Evolutionary conservation across 2,113 vertebrate genomes (phyloP), one percentile per base, ranked within the genome.

Genomic region (Ascaphus truei): DNA sequence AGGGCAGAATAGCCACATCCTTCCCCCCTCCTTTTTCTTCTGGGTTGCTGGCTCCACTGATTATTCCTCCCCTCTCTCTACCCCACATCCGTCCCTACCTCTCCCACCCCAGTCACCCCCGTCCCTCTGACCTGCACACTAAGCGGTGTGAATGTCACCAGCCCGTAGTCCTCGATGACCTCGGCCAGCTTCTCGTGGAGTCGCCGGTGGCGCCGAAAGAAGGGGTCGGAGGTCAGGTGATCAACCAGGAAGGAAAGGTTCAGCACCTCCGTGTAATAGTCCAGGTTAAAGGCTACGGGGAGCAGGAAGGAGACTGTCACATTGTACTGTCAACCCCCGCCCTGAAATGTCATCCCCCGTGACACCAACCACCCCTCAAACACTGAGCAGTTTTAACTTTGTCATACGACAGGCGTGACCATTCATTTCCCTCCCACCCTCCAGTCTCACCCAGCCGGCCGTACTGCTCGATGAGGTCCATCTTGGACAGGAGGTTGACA

Each of bases 251-350:
- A 99, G 0, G 92, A 94, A 71, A 99, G 88, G 62, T 99, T 95
- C 85, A 99, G 87, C 22, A 99, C 97, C 68, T 99, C 96, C 0
- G 97, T 99, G 87, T 99, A 99, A 74, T 94, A 99, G 68, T 99
- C 97, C 55, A 99, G 86, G 82, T 98, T 99, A 84, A 99, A 99
- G 47, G 96, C 97, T 99, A 79, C 34, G 52, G 60, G 80, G 18
- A 43, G 8, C 68, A 62, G 8, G 1, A 2, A 66, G 20, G 26
- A 9, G 57, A 13, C 43, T 7, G 56, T n/a, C n/a, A n/a, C n/a
- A n/a, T n/a, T n/a, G n/a, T n/a, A n/a, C n/a, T n/a, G n/a, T n/a
- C n/a, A n/a, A n/a, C n/a, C n/a, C n/a, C n/a, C n/a, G n/a, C n/a
- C n/a, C n/a, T n/a, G n/a, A n/a, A n/a, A n/a, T n/a, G n/a, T n/a